A percentile compares a stretch with the other conserved stretches of the same genome.
phyloP scores from a whole-genome alignment of 2,888 invertebrate species.

The Phasia obesa region DNA sequence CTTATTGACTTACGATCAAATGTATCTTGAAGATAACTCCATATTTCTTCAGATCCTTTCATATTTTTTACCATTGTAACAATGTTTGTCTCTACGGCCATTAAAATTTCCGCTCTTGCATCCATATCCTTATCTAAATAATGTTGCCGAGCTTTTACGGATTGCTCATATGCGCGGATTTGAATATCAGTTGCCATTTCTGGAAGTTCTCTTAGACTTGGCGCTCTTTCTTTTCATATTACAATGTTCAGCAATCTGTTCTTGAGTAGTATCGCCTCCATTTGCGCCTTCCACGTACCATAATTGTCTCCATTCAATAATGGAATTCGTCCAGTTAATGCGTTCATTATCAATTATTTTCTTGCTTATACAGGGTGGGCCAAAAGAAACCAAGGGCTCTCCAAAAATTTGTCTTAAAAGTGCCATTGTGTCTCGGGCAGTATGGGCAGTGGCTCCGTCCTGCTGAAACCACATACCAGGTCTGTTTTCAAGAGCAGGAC shows the following conservation, averaged over 20 bases:
- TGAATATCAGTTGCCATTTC: neutral
- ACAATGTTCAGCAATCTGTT: neutral
- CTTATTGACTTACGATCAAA: slow-evolving; percentile 40
- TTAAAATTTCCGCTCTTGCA: slow-evolving; percentile 29
- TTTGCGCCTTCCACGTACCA: slow-evolving; percentile 23
- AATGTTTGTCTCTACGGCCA: slow-evolving; percentile 21
- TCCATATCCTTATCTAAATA: slow-evolving; percentile 25
- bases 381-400: too few relatives aligned
- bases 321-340: slow-evolving; percentile 1
- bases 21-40: slow-evolving; percentile 24
- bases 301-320: slow-evolving; percentile 2
- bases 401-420: too few relatives aligned
- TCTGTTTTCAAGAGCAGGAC: too few relatives aligned
- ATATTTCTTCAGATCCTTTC: slow-evolving; percentile 13
- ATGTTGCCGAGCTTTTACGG: neutral
- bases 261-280: slow-evolving; percentile 3
- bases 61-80: slow-evolving; percentile 37
- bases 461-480: too few relatives aligned
- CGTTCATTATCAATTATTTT: neutral
- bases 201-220: neutral
- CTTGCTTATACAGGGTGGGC: too few relatives aligned
- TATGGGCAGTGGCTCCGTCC: too few relatives aligned
- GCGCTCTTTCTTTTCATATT: neutral
- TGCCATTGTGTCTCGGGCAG: too few relatives aligned
- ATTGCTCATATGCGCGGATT: neutral